Evolutionary conservation across 2,888 invertebrate species (phyloP), one percentile per base, ranked within the genome.

Genomic region (Phaonia tiefii): DNA sequence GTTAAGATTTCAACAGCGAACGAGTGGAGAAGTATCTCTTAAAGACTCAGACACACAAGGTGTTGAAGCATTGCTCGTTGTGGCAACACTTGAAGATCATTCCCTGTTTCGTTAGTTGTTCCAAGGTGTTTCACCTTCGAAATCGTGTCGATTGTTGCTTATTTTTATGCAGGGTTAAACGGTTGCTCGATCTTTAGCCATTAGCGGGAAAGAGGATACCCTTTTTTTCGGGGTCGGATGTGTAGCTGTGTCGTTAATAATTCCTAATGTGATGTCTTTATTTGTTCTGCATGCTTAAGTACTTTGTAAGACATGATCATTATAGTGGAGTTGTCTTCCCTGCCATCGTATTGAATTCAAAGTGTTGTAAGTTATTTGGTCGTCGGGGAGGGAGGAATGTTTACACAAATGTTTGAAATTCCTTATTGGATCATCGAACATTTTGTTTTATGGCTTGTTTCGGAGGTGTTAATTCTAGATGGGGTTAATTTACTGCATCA

Each of bases 401-500:
- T n/a, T n/a, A n/a, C 56, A n/a, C 4, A 26, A 63, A 63, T 63
- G 15, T 63, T 63, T 63, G 39, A 63, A 63, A 63, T 63, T 63
- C 63, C 20, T 39, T 63, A 39, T 17, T 26, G 42, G 42, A 63
- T 63, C 63, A 3, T 31, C 31, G 31, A 31, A 31, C 31, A 31
- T 31, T 20, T 39, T 37, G 17, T 81, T 76, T 78, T 72, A 81
- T 81, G 75, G 67, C 78, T 72, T 78, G 81, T 81, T 51, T 56
- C 42, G 20, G 7, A 72, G 69, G 72, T 78, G 75, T 72, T 78
- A 65, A 78, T 69, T 71, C 72, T 78, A 31, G 72, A 78, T 81
- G 81, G 81, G 81, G 81, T 81, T 81, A 81, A 75, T 78, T 81
- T 78, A 80, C 31, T 60, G 71, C 31, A 39, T 65, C 15, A 71